Evolutionary conservation across 2,797 vertebrate species (phyloP).

Genomic region (Anguilla obscura): DNA sequence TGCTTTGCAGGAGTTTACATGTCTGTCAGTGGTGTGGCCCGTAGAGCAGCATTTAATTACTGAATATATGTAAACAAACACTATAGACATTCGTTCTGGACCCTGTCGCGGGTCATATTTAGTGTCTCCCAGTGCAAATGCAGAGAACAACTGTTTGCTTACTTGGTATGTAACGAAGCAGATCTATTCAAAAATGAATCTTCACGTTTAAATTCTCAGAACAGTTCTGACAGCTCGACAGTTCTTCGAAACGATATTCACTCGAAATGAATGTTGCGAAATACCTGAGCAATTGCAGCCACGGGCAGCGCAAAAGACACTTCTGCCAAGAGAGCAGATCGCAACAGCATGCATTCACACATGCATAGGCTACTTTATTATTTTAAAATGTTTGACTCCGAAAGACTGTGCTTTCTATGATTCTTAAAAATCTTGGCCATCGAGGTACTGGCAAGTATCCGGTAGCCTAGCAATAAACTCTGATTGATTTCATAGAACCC

Average conservation of each 20-base stretch:
- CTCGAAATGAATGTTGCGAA: constrained; percentile 14
- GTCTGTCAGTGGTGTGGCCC: constrained; percentile 15
- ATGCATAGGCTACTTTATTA: background rate
- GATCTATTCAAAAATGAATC: background rate
- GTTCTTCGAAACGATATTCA: constrained; percentile 7
- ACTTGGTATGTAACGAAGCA: background rate
- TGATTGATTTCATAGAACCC: background rate
- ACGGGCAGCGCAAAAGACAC: background rate
- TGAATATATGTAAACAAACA: constrained; percentile 34
- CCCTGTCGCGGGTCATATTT: constrained; percentile 5
- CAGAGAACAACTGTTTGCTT: background rate
- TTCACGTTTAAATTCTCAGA: background rate
- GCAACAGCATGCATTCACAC: background rate
- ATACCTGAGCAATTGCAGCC: background rate
- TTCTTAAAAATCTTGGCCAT: background rate
- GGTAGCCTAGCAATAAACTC: background rate
- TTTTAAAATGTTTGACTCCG: background rate
- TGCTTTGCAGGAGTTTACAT: constrained; percentile 24
- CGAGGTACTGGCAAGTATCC: background rate
- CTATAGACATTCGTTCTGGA: background rate
- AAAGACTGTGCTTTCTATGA: background rate
- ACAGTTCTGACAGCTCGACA: background rate
- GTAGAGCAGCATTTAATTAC: constrained; percentile 29
- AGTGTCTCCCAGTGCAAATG: background rate
- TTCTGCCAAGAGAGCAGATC: background rate